Conservation (phyloP, 2,888 invertebrate genomes). For the Zele albiditarsus region DNA sequence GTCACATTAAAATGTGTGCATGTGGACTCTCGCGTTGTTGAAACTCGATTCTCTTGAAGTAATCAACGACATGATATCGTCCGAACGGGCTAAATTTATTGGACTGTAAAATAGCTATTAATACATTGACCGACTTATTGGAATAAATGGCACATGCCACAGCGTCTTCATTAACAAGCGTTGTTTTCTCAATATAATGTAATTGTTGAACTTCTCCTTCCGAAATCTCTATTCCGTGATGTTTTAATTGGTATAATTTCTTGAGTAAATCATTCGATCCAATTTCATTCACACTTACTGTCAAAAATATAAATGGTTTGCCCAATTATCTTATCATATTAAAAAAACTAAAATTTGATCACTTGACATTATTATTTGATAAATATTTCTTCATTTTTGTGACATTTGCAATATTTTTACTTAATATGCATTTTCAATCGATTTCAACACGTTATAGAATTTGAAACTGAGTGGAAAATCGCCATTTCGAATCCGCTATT, state of each 20-base stretch:
- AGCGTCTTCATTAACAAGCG: slow-evolving; percentile 52
- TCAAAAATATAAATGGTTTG: slow-evolving; percentile 66
- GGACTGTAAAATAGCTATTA: slow-evolving; percentile 60
- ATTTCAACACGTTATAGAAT: too few relatives aligned
- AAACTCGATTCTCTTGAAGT: slow-evolving; percentile 67
- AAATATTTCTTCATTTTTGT: too few relatives aligned
- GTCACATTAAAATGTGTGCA: slow-evolving; percentile 69
- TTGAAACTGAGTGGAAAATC: too few relatives aligned
- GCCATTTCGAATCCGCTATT: too few relatives aligned
- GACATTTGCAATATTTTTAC: too few relatives aligned
- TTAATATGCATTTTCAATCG: too few relatives aligned
- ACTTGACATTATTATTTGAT: too few relatives aligned
- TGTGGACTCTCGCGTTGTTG: slow-evolving; percentile 69
- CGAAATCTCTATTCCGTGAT: slow-evolving; percentile 9
- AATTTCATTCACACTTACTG: slow-evolving; percentile 70
- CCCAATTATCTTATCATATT: slow-evolving; percentile 69
- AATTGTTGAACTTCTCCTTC: slow-evolving; percentile 39
- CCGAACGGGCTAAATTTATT: slow-evolving; percentile 61
- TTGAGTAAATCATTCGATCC: slow-evolving; percentile 63
- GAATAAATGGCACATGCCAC: slow-evolving; percentile 64
- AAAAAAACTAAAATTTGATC: too few relatives aligned
- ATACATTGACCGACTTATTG: slow-evolving; percentile 63
- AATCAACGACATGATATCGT: slow-evolving; percentile 57
- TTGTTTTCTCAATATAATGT: slow-evolving; percentile 44
- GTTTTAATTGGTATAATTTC: slow-evolving; percentile 61